Evolutionary conservation across 2,888 invertebrate species (phyloP).

Genomic region (Amiota minor): DNA sequence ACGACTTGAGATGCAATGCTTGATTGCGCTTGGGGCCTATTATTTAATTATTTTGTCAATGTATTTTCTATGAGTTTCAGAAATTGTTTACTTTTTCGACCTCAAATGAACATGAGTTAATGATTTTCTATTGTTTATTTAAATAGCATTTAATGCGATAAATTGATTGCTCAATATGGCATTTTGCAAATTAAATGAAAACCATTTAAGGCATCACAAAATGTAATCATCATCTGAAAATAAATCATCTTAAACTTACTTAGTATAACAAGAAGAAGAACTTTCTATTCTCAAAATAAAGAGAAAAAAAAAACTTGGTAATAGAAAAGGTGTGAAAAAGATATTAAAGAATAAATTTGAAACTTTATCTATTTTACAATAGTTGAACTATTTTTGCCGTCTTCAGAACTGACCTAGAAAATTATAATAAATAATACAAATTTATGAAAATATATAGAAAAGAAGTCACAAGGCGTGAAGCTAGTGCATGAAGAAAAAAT

Average conservation of each 20-base stretch:
- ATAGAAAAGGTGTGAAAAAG: no score
- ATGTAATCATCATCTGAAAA: background rate
- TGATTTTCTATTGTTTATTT: slow-evolving; percentile 14
- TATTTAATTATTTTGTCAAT: slow-evolving; percentile 67
- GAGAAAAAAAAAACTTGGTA: slow-evolving; percentile 54
- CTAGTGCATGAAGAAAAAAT: background rate
- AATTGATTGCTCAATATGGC: background rate
- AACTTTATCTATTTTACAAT: slow-evolving; percentile 17
- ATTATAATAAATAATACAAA: slow-evolving; percentile 55
- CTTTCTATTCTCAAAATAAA: slow-evolving; percentile 39
- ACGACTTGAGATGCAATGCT: slow-evolving; percentile 42
- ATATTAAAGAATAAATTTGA: no score
- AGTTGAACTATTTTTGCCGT: slow-evolving; percentile 62
- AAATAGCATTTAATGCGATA: background rate
- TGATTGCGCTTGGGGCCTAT: slow-evolving; percentile 55
- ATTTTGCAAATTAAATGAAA: slow-evolving; percentile 4
- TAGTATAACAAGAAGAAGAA: background rate
- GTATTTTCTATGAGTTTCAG: slow-evolving; percentile 32
- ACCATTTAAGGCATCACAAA: background rate
- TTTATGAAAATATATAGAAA: slow-evolving; percentile 38
- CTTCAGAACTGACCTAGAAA: slow-evolving; percentile 61
- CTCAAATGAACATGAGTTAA: slow-evolving; percentile 12
- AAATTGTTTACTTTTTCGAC: no score
- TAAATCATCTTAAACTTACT: slow-evolving; percentile 1
- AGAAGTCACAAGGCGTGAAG: slow-evolving; percentile 36